phyloP scores from a whole-genome alignment of 2,888 invertebrate genomes.

The Spilarctia lutea region DNA sequence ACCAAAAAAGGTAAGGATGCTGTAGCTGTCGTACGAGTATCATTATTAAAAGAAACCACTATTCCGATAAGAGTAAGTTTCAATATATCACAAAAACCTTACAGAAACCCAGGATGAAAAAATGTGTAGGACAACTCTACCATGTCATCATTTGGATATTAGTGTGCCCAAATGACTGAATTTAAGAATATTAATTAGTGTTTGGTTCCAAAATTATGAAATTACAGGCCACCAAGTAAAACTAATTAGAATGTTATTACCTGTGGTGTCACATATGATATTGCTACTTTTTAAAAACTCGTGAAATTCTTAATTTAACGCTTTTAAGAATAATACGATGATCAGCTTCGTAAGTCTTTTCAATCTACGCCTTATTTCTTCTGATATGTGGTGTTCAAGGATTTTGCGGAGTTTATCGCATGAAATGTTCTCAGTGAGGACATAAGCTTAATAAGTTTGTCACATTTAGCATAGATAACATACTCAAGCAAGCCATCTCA shows the following conservation, averaged over 20 bases:
- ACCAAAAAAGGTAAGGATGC: neutral
- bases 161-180: too few relatives aligned
- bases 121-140: neutral
- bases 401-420: slow-evolving; percentile 15
- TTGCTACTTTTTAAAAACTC: neutral
- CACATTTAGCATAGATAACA: slow-evolving; percentile 21
- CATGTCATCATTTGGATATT: neutral
- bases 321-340: neutral
- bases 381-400: slow-evolving; percentile 9
- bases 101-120: neutral
- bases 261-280: too few relatives aligned
- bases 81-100: too few relatives aligned
- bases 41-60: neutral
- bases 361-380: slow-evolving; percentile 14
- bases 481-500: slow-evolving; percentile 15
- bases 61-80: neutral
- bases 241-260: too few relatives aligned
- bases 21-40: neutral
- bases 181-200: too few relatives aligned
- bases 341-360: neutral
- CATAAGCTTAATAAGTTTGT: slow-evolving; percentile 17
- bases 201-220: too few relatives aligned
- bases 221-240: too few relatives aligned
- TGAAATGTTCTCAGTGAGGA: slow-evolving; percentile 9
- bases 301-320: neutral